phyloP scores from a whole-genome alignment of 2,113 vertebrate species.

The Callithrix jacchus region DNA sequence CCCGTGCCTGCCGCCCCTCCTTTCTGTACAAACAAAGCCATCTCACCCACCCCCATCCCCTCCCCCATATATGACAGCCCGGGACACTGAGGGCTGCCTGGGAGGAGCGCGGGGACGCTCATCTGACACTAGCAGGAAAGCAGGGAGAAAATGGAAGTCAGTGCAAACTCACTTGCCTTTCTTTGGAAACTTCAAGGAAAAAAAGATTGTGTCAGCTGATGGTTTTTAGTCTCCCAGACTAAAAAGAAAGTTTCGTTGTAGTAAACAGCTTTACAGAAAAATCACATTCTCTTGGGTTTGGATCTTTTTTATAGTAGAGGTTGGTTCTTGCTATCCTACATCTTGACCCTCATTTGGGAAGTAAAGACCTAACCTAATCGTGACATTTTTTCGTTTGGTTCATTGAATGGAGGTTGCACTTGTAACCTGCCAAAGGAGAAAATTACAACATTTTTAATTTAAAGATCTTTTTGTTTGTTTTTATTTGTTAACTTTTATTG shows the following conservation, averaged over 20 bases:
- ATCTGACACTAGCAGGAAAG: not conserved
- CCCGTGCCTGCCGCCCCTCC: not conserved
- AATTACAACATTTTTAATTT: not conserved
- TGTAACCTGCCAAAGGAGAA: not conserved
- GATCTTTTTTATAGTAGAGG: not conserved
- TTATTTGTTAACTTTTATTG: no score
- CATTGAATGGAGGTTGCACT: not conserved
- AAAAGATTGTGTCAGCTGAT: not conserved
- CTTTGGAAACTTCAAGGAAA: not conserved
- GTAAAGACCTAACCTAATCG: not conserved
- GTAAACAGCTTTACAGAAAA: not conserved
- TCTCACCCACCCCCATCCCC: not conserved
- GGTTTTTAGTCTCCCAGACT: not conserved
- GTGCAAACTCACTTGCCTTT: constrained; percentile 24
- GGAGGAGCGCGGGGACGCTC: not conserved
- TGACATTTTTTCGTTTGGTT: not conserved
- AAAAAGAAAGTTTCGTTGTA: not conserved
- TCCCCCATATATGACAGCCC: not conserved
- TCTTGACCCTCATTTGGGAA: constrained; percentile 15
- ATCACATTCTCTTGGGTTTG: not conserved
- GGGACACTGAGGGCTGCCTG: not conserved
- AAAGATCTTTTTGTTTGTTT: not conserved
- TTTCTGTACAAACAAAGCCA: not conserved
- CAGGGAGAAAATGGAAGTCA: not conserved
- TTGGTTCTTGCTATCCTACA: not conserved